A percentile compares a stretch with the other conserved stretches of the same genome.
These are phyloP conservation scores for Lycocorax pyrrhopterus DNA, from an alignment of 2,113 vertebrate genomes.

Conservation along the genomic window DNA sequence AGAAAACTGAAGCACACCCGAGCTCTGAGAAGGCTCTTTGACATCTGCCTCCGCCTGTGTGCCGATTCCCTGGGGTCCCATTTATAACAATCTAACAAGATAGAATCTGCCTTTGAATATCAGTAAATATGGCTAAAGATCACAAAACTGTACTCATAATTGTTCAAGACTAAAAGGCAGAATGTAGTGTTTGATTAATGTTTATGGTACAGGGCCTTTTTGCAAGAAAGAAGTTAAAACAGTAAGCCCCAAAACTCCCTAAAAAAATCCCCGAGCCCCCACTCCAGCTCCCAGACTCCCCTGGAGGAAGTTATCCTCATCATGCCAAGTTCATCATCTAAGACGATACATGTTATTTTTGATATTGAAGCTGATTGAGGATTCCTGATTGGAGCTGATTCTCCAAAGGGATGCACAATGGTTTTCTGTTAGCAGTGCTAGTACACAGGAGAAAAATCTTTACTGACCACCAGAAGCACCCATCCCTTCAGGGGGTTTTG, in stretches of 20 bases:
- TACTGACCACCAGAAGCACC: neutral
- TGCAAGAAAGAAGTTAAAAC: conserved; percentile 43
- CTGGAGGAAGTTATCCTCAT: neutral
- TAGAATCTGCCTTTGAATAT: conserved; percentile 79
- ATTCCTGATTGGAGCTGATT: neutral
- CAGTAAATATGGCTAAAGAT: conserved; percentile 80
- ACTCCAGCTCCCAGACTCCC: neutral
- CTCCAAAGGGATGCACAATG: neutral
- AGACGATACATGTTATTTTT: neutral
- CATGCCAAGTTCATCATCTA: neutral
- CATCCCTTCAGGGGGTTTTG: neutral
- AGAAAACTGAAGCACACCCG: conserved; percentile 46
- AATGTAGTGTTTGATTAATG: conserved; percentile 72
- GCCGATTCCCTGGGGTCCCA: conserved; percentile 68
- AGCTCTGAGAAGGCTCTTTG: conserved; percentile 59
- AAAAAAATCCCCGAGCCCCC: neutral
- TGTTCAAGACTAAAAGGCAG: conserved; percentile 70
- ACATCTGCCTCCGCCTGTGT: conserved; percentile 71
- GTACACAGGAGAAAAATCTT: neutral
- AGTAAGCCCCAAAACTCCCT: neutral
- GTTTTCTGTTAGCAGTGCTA: neutral
- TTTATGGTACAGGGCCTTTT: conserved; percentile 57
- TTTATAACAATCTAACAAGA: conserved; percentile 81
- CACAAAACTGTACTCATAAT: conserved; percentile 72
- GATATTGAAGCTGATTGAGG: neutral